Evolutionary conservation across 2,797 vertebrate genomes (phyloP).

Genomic region (Alauda arvensis): DNA sequence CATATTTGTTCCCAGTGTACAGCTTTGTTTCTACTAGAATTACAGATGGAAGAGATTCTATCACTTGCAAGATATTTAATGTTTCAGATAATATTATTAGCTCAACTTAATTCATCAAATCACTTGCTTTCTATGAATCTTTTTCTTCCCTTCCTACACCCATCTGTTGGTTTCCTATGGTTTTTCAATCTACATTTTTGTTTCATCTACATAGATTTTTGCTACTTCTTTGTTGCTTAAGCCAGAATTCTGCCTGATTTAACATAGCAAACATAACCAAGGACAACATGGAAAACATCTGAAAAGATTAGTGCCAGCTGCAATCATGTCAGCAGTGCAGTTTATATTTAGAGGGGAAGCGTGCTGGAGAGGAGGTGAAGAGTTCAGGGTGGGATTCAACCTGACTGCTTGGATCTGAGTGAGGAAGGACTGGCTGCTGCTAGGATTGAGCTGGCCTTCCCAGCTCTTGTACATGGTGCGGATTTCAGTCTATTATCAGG

Average conservation of each 20-base stretch:
- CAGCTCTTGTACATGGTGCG: background rate
- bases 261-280: slow-evolving; percentile 46
- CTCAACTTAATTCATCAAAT: background rate
- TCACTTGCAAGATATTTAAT: background rate
- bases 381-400: slow-evolving; percentile 44
- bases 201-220: background rate
- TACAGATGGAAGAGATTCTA: background rate
- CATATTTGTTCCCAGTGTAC: background rate
- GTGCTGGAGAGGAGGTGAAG: slow-evolving; percentile 53
- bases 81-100: background rate
- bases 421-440: background rate
- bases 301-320: slow-evolving; percentile 57
- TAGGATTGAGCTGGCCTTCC: background rate
- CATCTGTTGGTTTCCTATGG: background rate
- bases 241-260: slow-evolving; percentile 1
- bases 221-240: background rate
- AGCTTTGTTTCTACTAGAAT: background rate
- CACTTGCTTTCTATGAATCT: slow-evolving; percentile 4
- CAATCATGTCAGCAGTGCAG: slow-evolving; percentile 39
- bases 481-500: background rate
- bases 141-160: background rate
- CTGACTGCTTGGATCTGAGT: background rate
- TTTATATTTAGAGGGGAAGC: slow-evolving; percentile 60
- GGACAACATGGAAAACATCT: slow-evolving; percentile 58
- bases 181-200: background rate